Conservation (phyloP, 2,888 invertebrate genomes). For the Arrhopalites spinosus region DNA sequence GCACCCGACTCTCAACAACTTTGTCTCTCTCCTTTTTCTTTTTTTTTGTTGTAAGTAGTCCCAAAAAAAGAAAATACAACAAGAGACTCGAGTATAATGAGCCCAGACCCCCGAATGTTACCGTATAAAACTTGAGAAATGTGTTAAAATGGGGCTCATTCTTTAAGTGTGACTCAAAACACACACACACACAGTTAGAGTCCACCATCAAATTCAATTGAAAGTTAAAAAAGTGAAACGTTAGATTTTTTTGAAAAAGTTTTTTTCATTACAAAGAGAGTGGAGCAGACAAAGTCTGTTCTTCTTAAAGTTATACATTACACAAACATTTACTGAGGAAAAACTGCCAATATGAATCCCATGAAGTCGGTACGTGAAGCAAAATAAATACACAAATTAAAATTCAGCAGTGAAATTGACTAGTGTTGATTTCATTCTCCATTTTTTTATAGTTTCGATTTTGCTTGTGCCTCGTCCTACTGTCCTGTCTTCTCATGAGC, state of each 20-base stretch:
- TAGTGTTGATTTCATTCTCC: background rate
- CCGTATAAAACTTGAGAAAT: conserved; percentile 34
- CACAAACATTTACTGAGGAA: background rate
- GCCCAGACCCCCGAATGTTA: background rate
- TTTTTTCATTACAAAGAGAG: no score
- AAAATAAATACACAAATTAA: background rate
- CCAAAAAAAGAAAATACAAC: background rate
- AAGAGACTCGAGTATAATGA: background rate
- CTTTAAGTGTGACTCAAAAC: background rate
- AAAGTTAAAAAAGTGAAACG: background rate
- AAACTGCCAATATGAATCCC: background rate
- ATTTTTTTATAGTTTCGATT: conserved; percentile 2
- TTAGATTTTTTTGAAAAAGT: no score
- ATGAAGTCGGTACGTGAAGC: background rate
- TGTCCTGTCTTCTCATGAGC: conserved; percentile 11
- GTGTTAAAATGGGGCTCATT: conserved; percentile 17
- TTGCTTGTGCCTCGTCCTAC: conserved; percentile 2
- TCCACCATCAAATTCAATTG: background rate
- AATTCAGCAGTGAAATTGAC: background rate
- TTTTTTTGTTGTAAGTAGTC: background rate
- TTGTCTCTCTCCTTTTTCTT: background rate
- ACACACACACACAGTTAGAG: background rate
- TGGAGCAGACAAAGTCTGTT: background rate
- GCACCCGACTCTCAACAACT: background rate
- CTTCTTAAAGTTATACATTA: background rate